Evolutionary conservation across 2,797 vertebrate species (phyloP), one percentile per base, ranked within the genome.

Genomic region (Cephalopachus bancanus): DNA sequence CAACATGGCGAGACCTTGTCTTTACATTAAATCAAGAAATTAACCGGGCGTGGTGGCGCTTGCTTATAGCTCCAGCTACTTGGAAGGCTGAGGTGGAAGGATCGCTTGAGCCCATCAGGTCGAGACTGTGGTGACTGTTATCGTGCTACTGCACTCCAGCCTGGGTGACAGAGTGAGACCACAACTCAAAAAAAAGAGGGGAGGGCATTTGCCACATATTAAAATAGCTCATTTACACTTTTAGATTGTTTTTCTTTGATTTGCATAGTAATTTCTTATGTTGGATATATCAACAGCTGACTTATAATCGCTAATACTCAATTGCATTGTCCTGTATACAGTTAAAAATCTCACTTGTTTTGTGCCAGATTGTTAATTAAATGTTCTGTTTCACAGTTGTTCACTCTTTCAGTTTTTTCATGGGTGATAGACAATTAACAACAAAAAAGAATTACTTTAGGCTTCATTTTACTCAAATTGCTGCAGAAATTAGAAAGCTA

Each of bases 231-330:
- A 71, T 72, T 83, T 57, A 37, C 10, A 67, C 57, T 87, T 91
- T 94, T n/a, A 89, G 49, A 33, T 79, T 14, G 30, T 62, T 94
- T 97, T 74, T 26, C 37, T 94, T 92, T 95, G 24, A 85, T 76
- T 90, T 93, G 8, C 72, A 33, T 49, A 80, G 64, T 74, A 79
- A 71, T 88, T 80, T 87, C 12, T 92, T 62, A 60, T 7, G 30
- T 57, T 86, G 12, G n/a, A 6, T 87, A 17, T 83, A 83, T 80
- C 37, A 93, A 19, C 33, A 92, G 22, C 51, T 69, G 44, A n/a
- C 72, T 83, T 71, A 72, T 94, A 51, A 72, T 37, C 57, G 62
- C 22, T 83, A 67, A 64, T 80, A 60, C 15, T 69, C 19, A 59
- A 5, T 85, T 93, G 14, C n/a, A 28, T 51, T 83, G 14, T 85